Evolutionary conservation across 1,140 invertebrate genomes (phyloP), one percentile per base, ranked within the genome.

Genomic region (Ceratina australensis): DNA sequence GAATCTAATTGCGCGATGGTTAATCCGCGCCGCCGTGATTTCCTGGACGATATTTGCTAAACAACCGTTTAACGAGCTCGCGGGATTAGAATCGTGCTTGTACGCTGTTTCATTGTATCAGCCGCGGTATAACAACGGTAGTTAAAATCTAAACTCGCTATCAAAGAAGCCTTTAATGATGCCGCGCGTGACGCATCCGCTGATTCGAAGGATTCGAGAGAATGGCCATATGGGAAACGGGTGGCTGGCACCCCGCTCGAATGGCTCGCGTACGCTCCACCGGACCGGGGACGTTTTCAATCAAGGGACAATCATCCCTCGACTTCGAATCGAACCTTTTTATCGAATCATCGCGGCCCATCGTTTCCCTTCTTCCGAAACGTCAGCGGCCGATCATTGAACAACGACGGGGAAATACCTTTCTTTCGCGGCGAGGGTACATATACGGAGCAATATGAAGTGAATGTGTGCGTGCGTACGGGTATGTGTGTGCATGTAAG

Each of bases 221-320:
- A 59, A 16, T 49, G 20, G 74, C 52, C 74, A 78, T 78, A 78
- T 78, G 79, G 79, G 79, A 47, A 56, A n/a, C 56, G 8, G 15
- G 18, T 33, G n/a, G 20, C 77, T 33, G n/a, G 20, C 77, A 49
- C 54, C 71, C 77, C 42, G 15, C 10, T 65, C 69, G 22, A 26
- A 20, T 59, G 65, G 42, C 60, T 69, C 50, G 66, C 65, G 79
- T 72, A 84, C 86, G 82, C 83, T 83, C 80, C 78, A 63, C 49
- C 80, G 80, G 79, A 69, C 85, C 82, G 83, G 78, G 83, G 78
- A 86, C 78, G 76, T 83, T 88, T 88, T 84, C 88, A 88, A 89
- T 89, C 87, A 89, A 88, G 87, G 87, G 87, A 88, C 87, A 89
- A 88, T 89, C 88, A 89, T 88, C 87, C 87, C 87, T 84, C 84